These are phyloP conservation scores for Xylota segnis DNA, from an alignment of 2,888 invertebrate genomes.

Conservation along the genomic window DNA sequence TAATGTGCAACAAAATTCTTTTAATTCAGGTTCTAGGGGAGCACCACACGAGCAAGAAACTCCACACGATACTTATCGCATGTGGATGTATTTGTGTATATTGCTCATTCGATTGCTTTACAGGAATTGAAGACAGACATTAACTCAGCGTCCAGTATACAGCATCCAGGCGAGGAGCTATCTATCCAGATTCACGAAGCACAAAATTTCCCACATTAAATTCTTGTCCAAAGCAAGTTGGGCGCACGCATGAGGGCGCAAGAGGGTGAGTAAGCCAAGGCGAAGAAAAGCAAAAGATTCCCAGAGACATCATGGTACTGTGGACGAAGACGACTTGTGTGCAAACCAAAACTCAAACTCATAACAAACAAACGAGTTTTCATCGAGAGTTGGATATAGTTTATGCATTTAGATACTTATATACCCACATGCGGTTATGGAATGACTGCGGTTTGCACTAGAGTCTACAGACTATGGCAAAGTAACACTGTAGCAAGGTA, in stretches of 20 bases:
- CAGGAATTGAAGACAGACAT: slow-evolving; percentile 59
- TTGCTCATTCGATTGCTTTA: slow-evolving; percentile 42
- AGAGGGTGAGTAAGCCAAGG: slow-evolving; percentile 11
- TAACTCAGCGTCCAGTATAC: slow-evolving; percentile 45
- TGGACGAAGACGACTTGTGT: slow-evolving; percentile 46
- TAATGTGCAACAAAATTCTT: slow-evolving; percentile 51
- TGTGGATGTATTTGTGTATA: slow-evolving; percentile 14
- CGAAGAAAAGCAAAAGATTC: slow-evolving; percentile 58
- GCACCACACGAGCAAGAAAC: slow-evolving; percentile 32
- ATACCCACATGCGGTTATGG: slow-evolving; percentile 23
- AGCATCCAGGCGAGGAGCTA: slow-evolving; percentile 38
- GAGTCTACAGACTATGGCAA: slow-evolving; percentile 29
- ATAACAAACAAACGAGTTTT: slow-evolving; percentile 72
- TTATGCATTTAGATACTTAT: slow-evolving; percentile 36
- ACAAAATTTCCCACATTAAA: slow-evolving; percentile 74
- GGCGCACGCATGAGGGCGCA: slow-evolving; percentile 20
- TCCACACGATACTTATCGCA: slow-evolving; percentile 52
- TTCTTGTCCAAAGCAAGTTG: slow-evolving; percentile 56
- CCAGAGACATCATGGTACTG: slow-evolving; percentile 63
- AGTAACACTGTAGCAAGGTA: slow-evolving; percentile 31
- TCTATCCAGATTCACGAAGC: slow-evolving; percentile 62
- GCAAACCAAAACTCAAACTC: slow-evolving; percentile 58
- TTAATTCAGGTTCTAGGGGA: slow-evolving; percentile 27
- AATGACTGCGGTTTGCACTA: slow-evolving; percentile 56
- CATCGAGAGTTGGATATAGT: slow-evolving; percentile 58